Base-by-base conservation (phyloP, 2,113 vertebrate species). In the Pachycephala philippinensis region DNA sequence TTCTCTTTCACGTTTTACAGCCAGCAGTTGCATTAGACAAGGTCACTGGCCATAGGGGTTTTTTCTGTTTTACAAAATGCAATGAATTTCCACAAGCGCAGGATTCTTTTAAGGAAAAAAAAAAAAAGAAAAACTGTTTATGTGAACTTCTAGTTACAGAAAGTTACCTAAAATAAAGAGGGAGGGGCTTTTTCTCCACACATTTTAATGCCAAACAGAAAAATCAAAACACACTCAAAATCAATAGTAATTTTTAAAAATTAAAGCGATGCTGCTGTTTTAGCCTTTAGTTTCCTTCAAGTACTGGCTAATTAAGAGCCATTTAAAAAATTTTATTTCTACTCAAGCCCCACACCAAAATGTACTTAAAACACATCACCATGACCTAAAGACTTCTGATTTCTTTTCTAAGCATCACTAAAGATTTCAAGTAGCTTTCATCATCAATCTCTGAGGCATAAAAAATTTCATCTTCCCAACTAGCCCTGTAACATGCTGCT, bases 1-100 rank as follows among this genome's bases (percentile, higher is more conserved):
- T 88, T 89, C 80, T 71, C 82, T 95, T 93, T 90, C 71, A 92
- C 88, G 92, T 86, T 84, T 92, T 75, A 92, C 42, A 88, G 78
- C 56, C 80, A 93, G 79, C 39, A 78, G 71, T 61, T 92, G 76
- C 86, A 86, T 52, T 45, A 87, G 49, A 93, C 76, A 95, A 92
- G 90, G 93, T 81, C 52, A 93, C 53, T 4, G 45, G 72, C 59
- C 81, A 92, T n/a, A 78, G 50, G 24, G 5, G 0, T 13, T 81
- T 93, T 68, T 91, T 35, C 19, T 53, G 31, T 40, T 95, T 52
- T 71, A 93, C 57, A 91, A 91, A 96, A 91, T 40, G 61, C 65
- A 87, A 35, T 40, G n/a, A 53, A 50, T 33, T 89, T 70, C 35
- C 74, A 93, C 27, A 59, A 94, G 45, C 13, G 12, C 72, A 80